Conservation (phyloP, 1,140 invertebrate species). For the Marisa cornuarietis region DNA sequence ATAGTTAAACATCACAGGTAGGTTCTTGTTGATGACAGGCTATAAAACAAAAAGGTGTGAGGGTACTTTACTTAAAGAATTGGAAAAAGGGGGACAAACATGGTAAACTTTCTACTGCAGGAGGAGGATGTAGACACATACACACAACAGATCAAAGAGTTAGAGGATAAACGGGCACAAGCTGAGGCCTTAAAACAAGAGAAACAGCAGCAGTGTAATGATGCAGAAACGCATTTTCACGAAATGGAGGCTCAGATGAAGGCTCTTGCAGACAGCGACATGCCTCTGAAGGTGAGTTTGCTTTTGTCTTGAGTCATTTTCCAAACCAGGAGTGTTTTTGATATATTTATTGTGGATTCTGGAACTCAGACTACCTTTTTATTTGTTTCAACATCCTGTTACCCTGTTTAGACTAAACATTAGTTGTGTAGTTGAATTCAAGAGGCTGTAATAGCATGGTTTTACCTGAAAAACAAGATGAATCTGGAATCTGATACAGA, state of each 20-base stretch:
- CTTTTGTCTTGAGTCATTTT: background rate
- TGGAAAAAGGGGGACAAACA: background rate
- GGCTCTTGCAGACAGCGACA: conserved; percentile 44
- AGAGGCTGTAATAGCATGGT: no score
- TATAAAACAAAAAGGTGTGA: no score
- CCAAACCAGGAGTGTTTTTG: no score
- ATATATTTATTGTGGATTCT: no score
- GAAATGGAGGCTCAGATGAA: conserved; percentile 49
- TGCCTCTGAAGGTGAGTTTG: conserved; percentile 52
- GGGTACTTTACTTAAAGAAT: background rate
- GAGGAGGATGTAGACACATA: conserved; percentile 71
- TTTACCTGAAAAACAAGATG: no score
- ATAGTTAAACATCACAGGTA: no score
- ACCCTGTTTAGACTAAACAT: no score
- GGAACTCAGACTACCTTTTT: no score
- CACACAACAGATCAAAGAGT: conserved; percentile 47
- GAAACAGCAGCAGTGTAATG: conserved; percentile 30
- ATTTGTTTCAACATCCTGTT: no score
- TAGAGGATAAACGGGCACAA: conserved; percentile 37
- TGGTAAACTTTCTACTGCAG: conserved; percentile 30
- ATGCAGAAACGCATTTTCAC: conserved; percentile 37
- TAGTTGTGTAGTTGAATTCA: no score
- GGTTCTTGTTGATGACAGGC: no score
- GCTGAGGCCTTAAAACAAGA: conserved; percentile 27
- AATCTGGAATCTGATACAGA: no score